Evolutionary conservation across 2,888 invertebrate genomes (phyloP), one percentile per base, ranked within the genome.

Genomic region (Lysandra bellargus): DNA sequence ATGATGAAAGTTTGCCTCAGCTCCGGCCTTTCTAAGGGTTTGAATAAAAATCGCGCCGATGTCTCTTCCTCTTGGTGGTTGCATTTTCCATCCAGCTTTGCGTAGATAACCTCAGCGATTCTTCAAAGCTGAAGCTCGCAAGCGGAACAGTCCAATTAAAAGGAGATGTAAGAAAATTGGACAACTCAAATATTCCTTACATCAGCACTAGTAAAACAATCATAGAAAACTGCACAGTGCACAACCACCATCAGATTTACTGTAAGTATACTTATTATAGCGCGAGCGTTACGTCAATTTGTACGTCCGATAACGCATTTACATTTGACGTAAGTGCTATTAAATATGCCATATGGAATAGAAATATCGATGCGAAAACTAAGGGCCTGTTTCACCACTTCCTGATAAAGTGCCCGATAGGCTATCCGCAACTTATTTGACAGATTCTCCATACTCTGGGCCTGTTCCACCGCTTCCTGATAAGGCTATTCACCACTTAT

Each of bases 321-420:
- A 23, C 69, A 69, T 69, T 37, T 69, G 69, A 69, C 69, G 69
- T 33, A 69, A 69, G 69, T 9, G 69, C 69, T 69, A 37, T 69
- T 69, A 69, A 33, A 37, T 69, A 69, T 69, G 69, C 14, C 69
- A 5, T 37, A 69, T 37, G 69, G 69, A 64, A 64, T 64, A 30
- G 30, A 30, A 64, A 33, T 37, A 69, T 37, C 14, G 14, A 69
- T 69, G 30, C 7, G 9, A 12, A 64, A 64, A 40, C 6, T 40
- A 40, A 40, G 40, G 40, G 6, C 40, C 14, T 69, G 33, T 69
- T 44, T 44, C 44, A 9, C 44, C 44, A 44, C 6, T 40, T 40
- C 40, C 40, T 44, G 44, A 44, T 44, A 44, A 44, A 44, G 44
- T 44, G 44, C 9, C 12, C 30, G 64, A 30, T 64, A 30, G 17